Evolutionary conservation across 2,797 vertebrate species (phyloP), one percentile per base, ranked within the genome.

Genomic region (Diglossa cyanea): DNA sequence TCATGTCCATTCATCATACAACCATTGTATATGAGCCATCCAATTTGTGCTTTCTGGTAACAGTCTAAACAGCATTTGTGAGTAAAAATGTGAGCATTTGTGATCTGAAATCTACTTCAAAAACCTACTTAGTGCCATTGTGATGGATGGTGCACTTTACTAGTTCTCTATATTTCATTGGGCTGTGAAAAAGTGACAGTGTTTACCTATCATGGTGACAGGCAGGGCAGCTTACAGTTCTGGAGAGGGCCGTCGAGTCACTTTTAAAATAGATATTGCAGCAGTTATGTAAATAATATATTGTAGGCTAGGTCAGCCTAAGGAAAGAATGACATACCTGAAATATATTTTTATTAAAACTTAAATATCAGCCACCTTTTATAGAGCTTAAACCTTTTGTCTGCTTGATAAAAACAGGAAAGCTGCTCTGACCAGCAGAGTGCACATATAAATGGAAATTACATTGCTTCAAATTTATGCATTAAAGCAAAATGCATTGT

Each of bases 1-100:
- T 99, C 98, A 98, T 97, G 97, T 97, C 98, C 98, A 98, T 99
- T 98, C 97, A 98, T 99, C 98, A 98, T 97, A 76, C 42, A 73
- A 87, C 98, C 96, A 54, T 98, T 98, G 97, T 98, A 54, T 96
- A 88, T 92, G 95, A 96, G 96, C 86, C 94, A 87, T 98, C 97
- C 97, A 97, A 98, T 97, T 97, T 97, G 94, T 97, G 97, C 96
- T 98, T 98, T 98, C 97, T 96, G 96, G 94, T 97, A 98, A 96
- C 96, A 96, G 97, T 98, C 98, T 98, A 98, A 98, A 98, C 96
- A 93, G 94, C 95, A 97, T 98, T 98, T 98, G 96, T 97, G 95
- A 97, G 97, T 94, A 44, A 95, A 93, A 93, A 88, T 80, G 76
- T 77, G 89, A 83, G 73, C 76, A 48, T 94, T 93, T 88, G 86